Base-by-base conservation (phyloP, 1,140 invertebrate genomes). In the Hetaerina americana region DNA sequence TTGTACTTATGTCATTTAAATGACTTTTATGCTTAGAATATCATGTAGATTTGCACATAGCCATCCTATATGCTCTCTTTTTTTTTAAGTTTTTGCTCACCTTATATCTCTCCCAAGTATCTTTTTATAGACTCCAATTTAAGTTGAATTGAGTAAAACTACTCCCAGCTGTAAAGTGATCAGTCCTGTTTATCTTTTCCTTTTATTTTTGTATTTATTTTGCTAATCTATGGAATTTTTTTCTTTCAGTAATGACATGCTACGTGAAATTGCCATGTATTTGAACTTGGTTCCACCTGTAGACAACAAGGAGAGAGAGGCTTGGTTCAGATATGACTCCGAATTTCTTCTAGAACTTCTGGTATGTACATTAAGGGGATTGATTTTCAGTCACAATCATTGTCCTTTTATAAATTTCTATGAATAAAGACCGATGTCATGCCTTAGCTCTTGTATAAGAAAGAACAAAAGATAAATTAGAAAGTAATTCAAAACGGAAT, bases 261-360 rank as follows among this genome's bases (percentile, higher is more conserved):
- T 99, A 5, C 88, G 91, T 74, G 88, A 89, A 15, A 91, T 99
- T 26, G 92, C 93, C 0, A 89, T 88, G 1, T 92, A 94, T 77
- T 80, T 98, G 28, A 92, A 94, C 79, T 84, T 98, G 1, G 87
- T 98, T 27, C 93, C 94, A 2, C 85, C 89, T 0, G 84, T 86
- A 71, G 90, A 92, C 71, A 84, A 87, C 69, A 85, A 89, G 74
- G 80, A 85, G 12, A 84, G 87, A 24, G 83, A 85, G 75, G 81
- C 89, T 73, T 92, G 90, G 90, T 90, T 90, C 76, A 84, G 91
- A 29, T 81, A 89, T 26, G 90, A 93, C 77, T 87, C 89, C 74
- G 84, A 90, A 22, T 96, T 97, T 77, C 82, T 98, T 6, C 84
- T 89, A 22, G 94, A 97, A 81, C 78, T 97, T 27, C 79, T 99